Percentiles rank a stretch among this genome's conserved stretches.
Conservation (phyloP, 2,113 vertebrate species). For the Strix uralensis region DNA sequence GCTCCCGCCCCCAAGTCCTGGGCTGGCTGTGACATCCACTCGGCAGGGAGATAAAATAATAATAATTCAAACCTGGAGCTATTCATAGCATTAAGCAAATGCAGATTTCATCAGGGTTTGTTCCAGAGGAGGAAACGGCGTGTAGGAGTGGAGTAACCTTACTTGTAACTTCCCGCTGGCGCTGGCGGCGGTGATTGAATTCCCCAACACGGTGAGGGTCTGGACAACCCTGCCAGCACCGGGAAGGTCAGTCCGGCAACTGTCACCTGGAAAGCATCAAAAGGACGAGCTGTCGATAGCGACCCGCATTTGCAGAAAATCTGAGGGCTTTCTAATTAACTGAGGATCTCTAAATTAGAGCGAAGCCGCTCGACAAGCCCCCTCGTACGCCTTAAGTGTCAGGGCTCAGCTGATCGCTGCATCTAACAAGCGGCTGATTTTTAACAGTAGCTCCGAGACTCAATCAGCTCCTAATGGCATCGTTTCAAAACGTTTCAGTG, state of each 20-base stretch:
- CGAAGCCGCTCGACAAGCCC: conserved; percentile 66
- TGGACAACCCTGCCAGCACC: conserved; percentile 63
- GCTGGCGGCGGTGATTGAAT: conserved; percentile 51
- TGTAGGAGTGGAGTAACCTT: conserved; percentile 62
- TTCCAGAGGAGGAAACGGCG: conserved; percentile 43
- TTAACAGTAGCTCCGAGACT: conserved; percentile 69
- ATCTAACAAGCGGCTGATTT: conserved; percentile 77
- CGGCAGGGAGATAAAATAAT: background rate
- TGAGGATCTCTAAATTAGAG: conserved; percentile 79
- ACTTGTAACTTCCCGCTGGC: conserved; percentile 69
- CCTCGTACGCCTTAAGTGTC: conserved; percentile 70
- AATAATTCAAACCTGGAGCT: conserved; percentile 10
- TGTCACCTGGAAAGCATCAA: conserved; percentile 73
- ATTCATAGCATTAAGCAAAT: conserved; percentile 56
- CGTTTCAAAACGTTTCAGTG: conserved; percentile 49
- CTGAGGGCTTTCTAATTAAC: conserved; percentile 83
- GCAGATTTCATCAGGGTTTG: conserved; percentile 50
- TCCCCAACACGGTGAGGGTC: conserved; percentile 60
- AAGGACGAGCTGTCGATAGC: conserved; percentile 75
- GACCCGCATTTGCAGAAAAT: conserved; percentile 75
- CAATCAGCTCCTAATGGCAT: conserved; percentile 71
- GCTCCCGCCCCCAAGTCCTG: background rate
- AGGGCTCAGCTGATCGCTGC: conserved; percentile 74
- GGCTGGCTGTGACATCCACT: background rate
- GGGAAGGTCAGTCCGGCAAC: conserved; percentile 67